A percentile compares a stretch with the other conserved stretches of the same genome.
Conservation (phyloP, 2,888 invertebrate species). For the Drosophila percnosoma region DNA sequence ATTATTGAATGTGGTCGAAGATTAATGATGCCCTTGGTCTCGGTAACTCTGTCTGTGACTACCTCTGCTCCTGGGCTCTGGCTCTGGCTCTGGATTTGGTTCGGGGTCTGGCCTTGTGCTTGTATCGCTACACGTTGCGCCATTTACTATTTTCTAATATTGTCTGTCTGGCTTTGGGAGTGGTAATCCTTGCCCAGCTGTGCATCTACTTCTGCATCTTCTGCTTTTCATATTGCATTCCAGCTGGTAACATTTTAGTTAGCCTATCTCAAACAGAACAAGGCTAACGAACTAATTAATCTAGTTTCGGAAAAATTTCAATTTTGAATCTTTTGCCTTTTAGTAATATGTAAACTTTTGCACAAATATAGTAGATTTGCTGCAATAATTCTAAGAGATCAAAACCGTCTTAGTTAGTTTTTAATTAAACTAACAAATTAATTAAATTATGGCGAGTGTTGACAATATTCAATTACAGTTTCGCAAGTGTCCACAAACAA, state of each 20-base stretch:
- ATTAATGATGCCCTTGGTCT: slow-evolving; percentile 70
- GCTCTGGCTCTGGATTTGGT: not conserved
- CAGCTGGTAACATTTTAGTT: slow-evolving; percentile 18
- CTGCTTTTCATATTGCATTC: slow-evolving; percentile 7
- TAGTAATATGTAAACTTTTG: not conserved
- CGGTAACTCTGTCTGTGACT: slow-evolving; percentile 4
- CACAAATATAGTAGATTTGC: not conserved
- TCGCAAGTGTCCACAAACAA: not conserved
- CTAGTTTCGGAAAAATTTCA: not conserved
- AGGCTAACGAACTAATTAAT: not conserved
- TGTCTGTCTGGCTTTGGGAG: slow-evolving; percentile 11
- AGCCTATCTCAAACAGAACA: not conserved
- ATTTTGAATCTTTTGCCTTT: not conserved
- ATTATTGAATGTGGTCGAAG: slow-evolving; percentile 82
- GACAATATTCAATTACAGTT: not conserved
- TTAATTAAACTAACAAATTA: not conserved
- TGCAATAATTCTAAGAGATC: not conserved
- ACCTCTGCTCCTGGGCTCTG: not conserved
- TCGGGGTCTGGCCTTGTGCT: not conserved
- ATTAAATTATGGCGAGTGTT: not conserved
- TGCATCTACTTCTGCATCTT: not conserved
- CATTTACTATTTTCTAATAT: slow-evolving; percentile 52
- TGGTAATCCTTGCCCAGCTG: slow-evolving; percentile 39
- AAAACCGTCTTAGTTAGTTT: not conserved
- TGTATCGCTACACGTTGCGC: slow-evolving; percentile 27